Evolutionary conservation across 30 jellyfish, hydroid and myxozoan species (phyloP), one percentile per base, ranked within the genome.

Genomic region (Nemopilema nomurai): DNA sequence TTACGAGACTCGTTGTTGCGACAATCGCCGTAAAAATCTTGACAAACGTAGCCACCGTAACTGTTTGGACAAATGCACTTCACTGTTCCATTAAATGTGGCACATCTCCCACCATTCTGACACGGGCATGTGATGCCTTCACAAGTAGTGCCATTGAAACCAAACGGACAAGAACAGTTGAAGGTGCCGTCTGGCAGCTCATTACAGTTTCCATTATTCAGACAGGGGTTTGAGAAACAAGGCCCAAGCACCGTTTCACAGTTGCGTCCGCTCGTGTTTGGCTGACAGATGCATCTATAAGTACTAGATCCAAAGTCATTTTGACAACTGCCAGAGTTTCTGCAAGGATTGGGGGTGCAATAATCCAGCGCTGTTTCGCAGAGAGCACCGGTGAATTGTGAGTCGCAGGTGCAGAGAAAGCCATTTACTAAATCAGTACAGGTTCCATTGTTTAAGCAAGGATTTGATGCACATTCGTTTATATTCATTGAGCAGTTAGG

Each of bases 401-500:
- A 63, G 65, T 74, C 62, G 68, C 98, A 92, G 0, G 41, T 27
- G 64, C 98, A 92, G 18, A 90, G 49, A 70, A 9, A 92, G 18
- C 79, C 63, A 24, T 87, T 78, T 23, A 87, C 28, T 18, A 50
- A 81, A 57, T 92, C 97, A 16, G 49, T 4, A 63, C 98, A 93
- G 3, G 91, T 82, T 18, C 97, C 96, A 81, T 84, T 89, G 73
- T 93, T 95, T 33, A 80, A 74, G 65, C 98, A 93, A 0, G 97
- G 97, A 24, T 57, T 67, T 51, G 96, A 81, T 22, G 81, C 71
- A 75, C 98, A 93, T 76, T 93, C 98, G 65, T 80, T 72, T 51
- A 93, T 72, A 49, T 93, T 67, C 16, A 65, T 25, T 23, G 96
- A 85, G 72, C 98, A 92, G 84, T 92, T 88, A 76, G 62, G 83